phyloP scores from a whole-genome alignment of 2,888 invertebrate genomes.

The Leptinotarsa rubiginosa region DNA sequence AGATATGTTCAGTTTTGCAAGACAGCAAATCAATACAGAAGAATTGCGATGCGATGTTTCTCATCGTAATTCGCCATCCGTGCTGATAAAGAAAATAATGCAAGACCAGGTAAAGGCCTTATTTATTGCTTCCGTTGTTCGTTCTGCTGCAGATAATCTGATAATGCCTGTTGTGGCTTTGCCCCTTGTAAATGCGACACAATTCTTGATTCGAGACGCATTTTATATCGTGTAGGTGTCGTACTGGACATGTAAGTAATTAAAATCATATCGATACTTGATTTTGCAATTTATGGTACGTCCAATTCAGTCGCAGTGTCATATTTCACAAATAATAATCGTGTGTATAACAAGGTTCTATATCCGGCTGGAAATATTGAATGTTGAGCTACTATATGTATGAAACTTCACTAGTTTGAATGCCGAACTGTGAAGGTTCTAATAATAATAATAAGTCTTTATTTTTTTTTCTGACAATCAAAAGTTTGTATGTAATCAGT shows the following conservation, averaged over 20 bases:
- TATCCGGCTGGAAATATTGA: too few species aligned
- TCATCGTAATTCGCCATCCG: too few species aligned
- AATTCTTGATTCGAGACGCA: constrained; percentile 11
- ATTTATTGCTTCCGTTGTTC: not conserved
- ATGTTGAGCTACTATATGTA: too few species aligned
- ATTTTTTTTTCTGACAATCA: too few species aligned
- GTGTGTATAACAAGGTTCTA: not conserved
- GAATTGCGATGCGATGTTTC: too few species aligned
- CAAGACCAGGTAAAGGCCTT: not conserved
- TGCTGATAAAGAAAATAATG: not conserved
- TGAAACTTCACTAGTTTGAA: too few species aligned
- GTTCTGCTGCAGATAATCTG: not conserved
- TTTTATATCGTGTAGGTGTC: constrained; percentile 27
- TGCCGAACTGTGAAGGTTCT: too few species aligned
- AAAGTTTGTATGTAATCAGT: too few species aligned
- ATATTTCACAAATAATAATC: not conserved
- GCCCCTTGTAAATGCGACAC: constrained; percentile 2
- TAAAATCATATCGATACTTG: constrained; percentile 5
- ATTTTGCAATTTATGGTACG: not conserved
- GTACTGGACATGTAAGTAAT: constrained; percentile 7
- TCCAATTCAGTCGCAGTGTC: not conserved
- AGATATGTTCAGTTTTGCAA: not conserved
- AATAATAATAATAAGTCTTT: too few species aligned
- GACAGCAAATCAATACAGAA: too few species aligned
- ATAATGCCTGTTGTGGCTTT: not conserved